Evolutionary conservation across 1,140 invertebrate genomes (phyloP), one percentile per base, ranked within the genome.

Genomic region (Grapholita molesta): DNA sequence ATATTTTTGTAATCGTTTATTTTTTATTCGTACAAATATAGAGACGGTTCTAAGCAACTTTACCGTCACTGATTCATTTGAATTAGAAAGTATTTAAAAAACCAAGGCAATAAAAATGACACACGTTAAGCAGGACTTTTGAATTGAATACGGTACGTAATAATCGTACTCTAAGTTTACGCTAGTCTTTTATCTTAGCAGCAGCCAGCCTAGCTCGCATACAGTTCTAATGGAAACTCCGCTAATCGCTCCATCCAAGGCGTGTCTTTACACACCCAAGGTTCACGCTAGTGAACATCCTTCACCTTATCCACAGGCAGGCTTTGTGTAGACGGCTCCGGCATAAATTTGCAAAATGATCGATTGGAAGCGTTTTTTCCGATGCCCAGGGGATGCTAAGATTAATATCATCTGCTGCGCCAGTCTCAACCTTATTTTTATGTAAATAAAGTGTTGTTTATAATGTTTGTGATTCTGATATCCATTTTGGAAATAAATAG

Each of bases 331-430:
- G 55, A 61, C 55, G 15, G 55, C n/a, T 61, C n/a, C 55, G 12
- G 55, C 55, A 61, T 61, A 61, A 61, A 61, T 61, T 61, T 61
- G 25, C 55, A 61, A 61, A 61, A 61, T 61, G 55, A 61, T 61
- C 55, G 55, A 61, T 61, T 61, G 55, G 15, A 18, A 7, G 55
- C 28, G 55, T 61, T 61, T 61, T 61, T 57, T 15, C 55, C 15
- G 24, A 25, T 61, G 25, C 55, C 55, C 55, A 18, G 2, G 55
- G 28, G 55, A 61, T 15, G n/a, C 55, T 61, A 61, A 61, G 25
- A 61, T 9, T n/a, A 61, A 61, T 30, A 30, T 15, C 24, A n/a
- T 61, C 15, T 30, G n/a, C 25, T 0, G 12, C 11, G 12, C 6
- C n/a, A 61, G 30, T 61, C 24, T 7, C 1, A 61, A 28, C 55